Conservation (phyloP, 1,140 invertebrate genomes). For the Drosophila burlai region DNA sequence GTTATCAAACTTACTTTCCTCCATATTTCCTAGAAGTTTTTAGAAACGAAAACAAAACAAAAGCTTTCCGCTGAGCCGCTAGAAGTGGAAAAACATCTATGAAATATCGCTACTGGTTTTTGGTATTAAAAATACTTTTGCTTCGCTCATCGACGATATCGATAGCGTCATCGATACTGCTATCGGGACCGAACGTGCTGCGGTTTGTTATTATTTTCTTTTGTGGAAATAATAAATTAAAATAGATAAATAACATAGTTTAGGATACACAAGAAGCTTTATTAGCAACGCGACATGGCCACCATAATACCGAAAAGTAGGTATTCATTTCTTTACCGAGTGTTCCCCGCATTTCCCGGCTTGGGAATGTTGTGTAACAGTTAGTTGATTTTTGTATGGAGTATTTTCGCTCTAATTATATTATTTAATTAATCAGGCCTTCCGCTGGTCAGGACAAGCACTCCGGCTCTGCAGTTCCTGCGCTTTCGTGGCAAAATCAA, state of each 20-base stretch:
- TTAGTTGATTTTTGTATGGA: background rate
- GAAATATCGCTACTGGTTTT: background rate
- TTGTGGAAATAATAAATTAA: background rate
- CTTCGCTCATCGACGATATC: background rate
- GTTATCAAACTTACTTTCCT: too few species aligned
- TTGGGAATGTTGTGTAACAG: constrained; percentile 10
- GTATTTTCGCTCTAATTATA: too few species aligned
- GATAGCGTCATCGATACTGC: background rate
- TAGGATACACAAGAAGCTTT: too few species aligned
- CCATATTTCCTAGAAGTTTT: too few species aligned
- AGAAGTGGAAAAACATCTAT: background rate
- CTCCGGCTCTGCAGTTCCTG: constrained; percentile 86
- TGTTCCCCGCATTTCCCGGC: background rate
- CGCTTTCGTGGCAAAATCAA: constrained; percentile 91
- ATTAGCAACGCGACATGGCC: background rate
- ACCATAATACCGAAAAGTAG: constrained; percentile 7
- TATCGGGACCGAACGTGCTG: constrained; percentile 1
- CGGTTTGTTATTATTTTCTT: constrained; percentile 19
- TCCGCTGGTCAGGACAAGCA: constrained; percentile 79
- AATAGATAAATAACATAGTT: background rate
- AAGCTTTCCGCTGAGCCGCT: background rate
- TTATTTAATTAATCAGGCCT: constrained; percentile 23
- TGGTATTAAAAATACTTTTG: background rate
- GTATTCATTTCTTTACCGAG: background rate
- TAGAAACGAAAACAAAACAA: background rate